Evolutionary conservation across 2,888 invertebrate genomes (phyloP).

Genomic region (Andrena flavipes): DNA sequence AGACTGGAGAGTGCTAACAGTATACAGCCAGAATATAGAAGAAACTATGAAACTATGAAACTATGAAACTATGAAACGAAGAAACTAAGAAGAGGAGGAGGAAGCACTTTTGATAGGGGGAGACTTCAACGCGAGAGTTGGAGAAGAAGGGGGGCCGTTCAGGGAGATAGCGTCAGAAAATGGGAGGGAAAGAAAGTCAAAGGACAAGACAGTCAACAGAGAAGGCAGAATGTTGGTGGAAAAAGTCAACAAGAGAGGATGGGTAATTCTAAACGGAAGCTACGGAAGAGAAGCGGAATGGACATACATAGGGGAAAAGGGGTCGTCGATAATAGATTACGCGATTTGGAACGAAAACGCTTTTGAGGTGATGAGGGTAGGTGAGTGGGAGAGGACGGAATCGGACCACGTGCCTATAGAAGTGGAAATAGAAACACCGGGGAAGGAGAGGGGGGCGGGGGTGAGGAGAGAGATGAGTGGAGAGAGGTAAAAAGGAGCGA

Average conservation of each 20-base stretch:
- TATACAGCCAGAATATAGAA: slow-evolving; percentile 2
- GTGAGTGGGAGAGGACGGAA: slow-evolving; percentile 20
- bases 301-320: slow-evolving; percentile 42
- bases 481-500: background rate
- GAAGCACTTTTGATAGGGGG: background rate
- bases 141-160: background rate
- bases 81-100: background rate
- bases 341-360: slow-evolving; percentile 25
- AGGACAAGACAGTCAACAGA: background rate
- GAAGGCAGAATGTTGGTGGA: background rate
- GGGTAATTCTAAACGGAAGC: slow-evolving; percentile 12
- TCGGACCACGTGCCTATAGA: slow-evolving; percentile 42
- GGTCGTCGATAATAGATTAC: slow-evolving; percentile 49
- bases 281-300: too few species aligned
- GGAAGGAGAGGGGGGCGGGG: too few species aligned
- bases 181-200: background rate
- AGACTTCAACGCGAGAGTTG: slow-evolving; percentile 4
- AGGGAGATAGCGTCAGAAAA: background rate
- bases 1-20: background rate
- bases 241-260: background rate
- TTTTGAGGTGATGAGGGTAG: slow-evolving; percentile 1
- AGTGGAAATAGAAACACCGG: background rate
- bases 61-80: background rate
- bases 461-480: background rate
- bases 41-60: slow-evolving; percentile 2